phyloP scores from a whole-genome alignment of 2,797 vertebrate species.

The Rhinichthys osculus region DNA sequence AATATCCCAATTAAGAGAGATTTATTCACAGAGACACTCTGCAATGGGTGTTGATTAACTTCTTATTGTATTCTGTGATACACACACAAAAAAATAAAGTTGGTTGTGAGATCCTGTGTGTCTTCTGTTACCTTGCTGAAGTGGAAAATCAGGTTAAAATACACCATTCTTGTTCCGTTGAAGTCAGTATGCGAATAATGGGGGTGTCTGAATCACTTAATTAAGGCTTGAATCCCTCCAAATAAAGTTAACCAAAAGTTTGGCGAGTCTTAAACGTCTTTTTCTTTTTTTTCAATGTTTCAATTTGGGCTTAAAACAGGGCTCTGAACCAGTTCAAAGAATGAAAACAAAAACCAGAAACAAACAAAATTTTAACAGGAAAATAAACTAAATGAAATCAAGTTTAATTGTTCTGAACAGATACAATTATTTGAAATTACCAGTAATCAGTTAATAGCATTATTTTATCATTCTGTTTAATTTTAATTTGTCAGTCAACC shows the following conservation, averaged over 20 bases:
- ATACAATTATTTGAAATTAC: not conserved
- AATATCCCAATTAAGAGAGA: constrained; percentile 69
- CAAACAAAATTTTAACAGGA: too few species aligned
- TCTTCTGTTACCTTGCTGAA: constrained; percentile 28
- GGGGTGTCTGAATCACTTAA: not conserved
- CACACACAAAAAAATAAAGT: not conserved
- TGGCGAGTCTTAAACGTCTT: not conserved
- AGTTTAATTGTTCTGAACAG: not conserved
- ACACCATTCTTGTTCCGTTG: not conserved
- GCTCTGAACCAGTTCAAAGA: not conserved
- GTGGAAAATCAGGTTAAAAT: constrained; percentile 1
- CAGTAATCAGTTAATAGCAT: not conserved
- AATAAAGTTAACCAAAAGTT: not conserved
- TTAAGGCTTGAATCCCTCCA: not conserved
- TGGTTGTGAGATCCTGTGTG: not conserved
- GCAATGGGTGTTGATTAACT: constrained; percentile 66
- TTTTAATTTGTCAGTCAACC: not conserved
- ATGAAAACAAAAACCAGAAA: not conserved
- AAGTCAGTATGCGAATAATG: not conserved
- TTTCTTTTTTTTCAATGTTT: not conserved
- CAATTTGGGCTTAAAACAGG: not conserved
- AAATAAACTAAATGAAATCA: not conserved
- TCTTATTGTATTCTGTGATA: constrained; percentile 31
- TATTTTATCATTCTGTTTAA: not conserved
- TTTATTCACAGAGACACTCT: constrained; percentile 70